Conservation (phyloP, 2,113 vertebrate species). For the Edolisoma coerulescens region DNA sequence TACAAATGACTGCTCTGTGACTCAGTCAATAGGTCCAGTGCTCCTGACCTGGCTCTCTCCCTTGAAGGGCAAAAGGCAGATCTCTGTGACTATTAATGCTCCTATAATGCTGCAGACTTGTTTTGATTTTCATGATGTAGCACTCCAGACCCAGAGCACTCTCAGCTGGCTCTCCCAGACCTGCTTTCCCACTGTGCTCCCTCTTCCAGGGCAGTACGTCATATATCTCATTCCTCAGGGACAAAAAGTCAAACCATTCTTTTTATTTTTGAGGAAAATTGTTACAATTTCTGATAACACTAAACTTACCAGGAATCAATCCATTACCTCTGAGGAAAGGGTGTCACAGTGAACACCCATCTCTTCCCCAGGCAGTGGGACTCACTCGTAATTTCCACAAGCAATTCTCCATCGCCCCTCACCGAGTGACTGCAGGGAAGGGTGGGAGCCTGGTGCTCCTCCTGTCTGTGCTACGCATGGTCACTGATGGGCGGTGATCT, state of each 20-base stretch:
- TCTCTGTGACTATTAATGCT: background rate
- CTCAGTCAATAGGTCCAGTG: conserved; percentile 11
- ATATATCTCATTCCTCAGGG: background rate
- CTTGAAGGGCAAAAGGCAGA: conserved; percentile 36
- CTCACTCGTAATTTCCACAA: background rate
- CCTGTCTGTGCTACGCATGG: background rate
- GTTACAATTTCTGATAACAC: background rate
- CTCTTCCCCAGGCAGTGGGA: background rate
- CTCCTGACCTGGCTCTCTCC: background rate
- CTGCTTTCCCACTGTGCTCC: background rate
- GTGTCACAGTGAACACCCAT: background rate
- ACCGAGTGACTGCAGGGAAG: fast-evolving
- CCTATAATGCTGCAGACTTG: background rate
- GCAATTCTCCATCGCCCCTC: background rate
- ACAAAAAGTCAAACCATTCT: background rate
- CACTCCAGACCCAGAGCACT: background rate
- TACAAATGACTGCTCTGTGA: background rate
- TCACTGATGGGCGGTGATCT: background rate
- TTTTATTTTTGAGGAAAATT: background rate
- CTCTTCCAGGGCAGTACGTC: background rate
- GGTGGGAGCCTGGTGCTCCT: fast-evolving
- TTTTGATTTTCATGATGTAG: background rate
- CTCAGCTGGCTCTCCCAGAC: background rate
- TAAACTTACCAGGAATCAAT: background rate
- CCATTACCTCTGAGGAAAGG: background rate